phyloP scores from a whole-genome alignment of 2,888 invertebrate genomes.

The Andrena praecox region DNA sequence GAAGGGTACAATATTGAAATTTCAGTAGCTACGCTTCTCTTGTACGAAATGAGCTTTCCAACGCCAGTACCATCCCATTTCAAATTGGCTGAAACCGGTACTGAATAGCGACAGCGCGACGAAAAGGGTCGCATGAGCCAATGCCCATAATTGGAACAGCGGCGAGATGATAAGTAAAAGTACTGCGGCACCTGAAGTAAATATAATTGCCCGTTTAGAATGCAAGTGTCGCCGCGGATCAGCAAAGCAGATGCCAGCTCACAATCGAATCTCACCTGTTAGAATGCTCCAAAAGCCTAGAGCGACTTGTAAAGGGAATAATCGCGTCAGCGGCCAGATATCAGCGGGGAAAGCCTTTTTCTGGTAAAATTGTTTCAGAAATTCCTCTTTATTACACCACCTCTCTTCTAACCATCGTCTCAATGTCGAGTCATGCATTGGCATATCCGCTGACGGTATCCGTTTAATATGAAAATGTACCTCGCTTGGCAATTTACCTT shows the following conservation, averaged over 20 bases:
- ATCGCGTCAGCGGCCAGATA: constrained; percentile 80
- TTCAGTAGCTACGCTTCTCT: constrained; percentile 58
- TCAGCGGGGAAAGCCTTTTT: constrained; percentile 86
- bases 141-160: constrained; percentile 80
- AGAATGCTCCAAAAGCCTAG: constrained; percentile 89
- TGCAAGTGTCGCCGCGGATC: not conserved
- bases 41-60: constrained; percentile 69
- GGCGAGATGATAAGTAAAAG: constrained; percentile 80
- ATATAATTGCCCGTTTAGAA: constrained; percentile 4
- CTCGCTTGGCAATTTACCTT: constrained; percentile 90
- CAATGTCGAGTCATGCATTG: constrained; percentile 86
- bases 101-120: constrained; percentile 78
- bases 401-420: constrained; percentile 88
- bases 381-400: constrained; percentile 89
- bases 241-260: not conserved
- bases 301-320: constrained; percentile 86
- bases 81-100: constrained; percentile 81
- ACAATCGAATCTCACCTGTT: constrained; percentile 70
- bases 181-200: constrained; percentile 73
- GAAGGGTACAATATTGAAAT: constrained; percentile 9
- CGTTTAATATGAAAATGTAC: constrained; percentile 92
- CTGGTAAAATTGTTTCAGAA: constrained; percentile 87
- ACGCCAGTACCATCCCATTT: constrained; percentile 82
- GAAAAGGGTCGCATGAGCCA: constrained; percentile 77
- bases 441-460: constrained; percentile 87